A percentile compares a stretch with the other conserved stretches of the same genome.
Conservation (phyloP, 2,888 invertebrate species). For the Eubasilissa splendida region DNA sequence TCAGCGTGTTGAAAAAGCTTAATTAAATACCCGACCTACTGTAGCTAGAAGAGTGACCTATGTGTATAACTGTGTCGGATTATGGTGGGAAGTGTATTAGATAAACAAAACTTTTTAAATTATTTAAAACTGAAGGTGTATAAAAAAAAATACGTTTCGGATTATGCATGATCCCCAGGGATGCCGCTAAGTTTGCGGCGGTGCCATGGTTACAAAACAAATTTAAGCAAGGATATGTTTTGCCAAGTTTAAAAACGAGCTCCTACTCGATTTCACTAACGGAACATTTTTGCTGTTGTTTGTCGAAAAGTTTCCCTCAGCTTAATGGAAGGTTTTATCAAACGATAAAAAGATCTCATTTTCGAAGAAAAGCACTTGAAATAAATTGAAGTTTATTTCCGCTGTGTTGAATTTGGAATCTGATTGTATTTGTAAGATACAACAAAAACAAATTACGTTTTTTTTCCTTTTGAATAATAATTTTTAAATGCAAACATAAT, state of each 20-base stretch:
- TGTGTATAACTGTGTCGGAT: too few species aligned
- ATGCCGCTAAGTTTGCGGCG: neutral
- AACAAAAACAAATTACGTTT: neutral
- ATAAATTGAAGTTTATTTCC: slow-evolving; percentile 12
- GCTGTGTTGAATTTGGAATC: neutral
- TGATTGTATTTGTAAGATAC: neutral
- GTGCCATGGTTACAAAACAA: slow-evolving; percentile 1
- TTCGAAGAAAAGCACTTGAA: slow-evolving; percentile 22
- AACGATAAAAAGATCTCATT: slow-evolving; percentile 12
- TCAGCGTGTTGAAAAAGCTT: too few species aligned
- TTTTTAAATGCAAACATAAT: too few species aligned
- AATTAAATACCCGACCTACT: too few species aligned
- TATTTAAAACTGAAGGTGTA: too few species aligned
- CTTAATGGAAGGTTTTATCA: slow-evolving; percentile 10
- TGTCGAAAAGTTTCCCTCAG: slow-evolving; percentile 2
- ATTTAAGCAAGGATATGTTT: slow-evolving; percentile 9
- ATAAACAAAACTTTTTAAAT: too few species aligned
- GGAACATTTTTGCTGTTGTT: slow-evolving; percentile 7
- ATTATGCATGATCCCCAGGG: slow-evolving; percentile 1
- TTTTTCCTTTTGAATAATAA: too few species aligned
- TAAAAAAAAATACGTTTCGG: too few species aligned
- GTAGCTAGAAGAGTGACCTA: too few species aligned
- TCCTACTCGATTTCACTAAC: slow-evolving; percentile 8
- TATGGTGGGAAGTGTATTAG: too few species aligned
- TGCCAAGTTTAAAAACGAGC: slow-evolving; percentile 7